Conservation (phyloP, 1,140 invertebrate genomes). For the Drosophila suzukii region DNA sequence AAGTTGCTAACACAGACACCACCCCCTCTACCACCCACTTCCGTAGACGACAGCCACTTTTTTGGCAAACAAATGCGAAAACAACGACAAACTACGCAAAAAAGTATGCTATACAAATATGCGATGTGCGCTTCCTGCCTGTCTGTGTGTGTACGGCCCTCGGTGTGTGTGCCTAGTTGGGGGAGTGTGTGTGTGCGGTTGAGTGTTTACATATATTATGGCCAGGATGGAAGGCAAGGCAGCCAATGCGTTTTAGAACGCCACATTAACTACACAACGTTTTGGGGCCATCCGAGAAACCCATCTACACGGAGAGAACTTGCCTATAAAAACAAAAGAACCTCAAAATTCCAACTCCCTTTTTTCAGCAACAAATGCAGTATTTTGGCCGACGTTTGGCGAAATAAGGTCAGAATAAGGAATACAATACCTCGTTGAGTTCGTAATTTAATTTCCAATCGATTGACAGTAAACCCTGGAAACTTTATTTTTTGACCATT, state of each 20-base stretch:
- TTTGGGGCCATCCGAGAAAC: constrained; percentile 17
- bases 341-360: no score
- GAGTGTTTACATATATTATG: constrained; percentile 78
- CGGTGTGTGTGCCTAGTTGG: neutral
- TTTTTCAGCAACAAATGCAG: no score
- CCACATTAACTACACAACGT: constrained; percentile 76
- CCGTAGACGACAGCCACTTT: constrained; percentile 11
- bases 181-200: constrained; percentile 50
- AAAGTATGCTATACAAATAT: constrained; percentile 75
- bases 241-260: constrained; percentile 73
- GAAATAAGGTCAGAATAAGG: no score
- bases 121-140: constrained; percentile 49
- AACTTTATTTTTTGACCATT: no score
- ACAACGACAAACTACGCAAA: constrained; percentile 77
- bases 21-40: neutral
- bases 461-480: no score
- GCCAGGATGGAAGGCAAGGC: constrained; percentile 22
- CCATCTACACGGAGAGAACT: neutral
- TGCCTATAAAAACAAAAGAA: no score
- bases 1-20: constrained; percentile 45
- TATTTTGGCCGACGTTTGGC: no score
- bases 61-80: constrained; percentile 65
- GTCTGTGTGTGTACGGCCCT: constrained; percentile 3
- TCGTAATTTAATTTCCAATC: no score
- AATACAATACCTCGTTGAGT: no score